Percentiles rank a stretch among this genome's conserved stretches.
Evolutionary conservation across 2,113 vertebrate genomes (phyloP).

Genomic region (Sander vitreus): DNA sequence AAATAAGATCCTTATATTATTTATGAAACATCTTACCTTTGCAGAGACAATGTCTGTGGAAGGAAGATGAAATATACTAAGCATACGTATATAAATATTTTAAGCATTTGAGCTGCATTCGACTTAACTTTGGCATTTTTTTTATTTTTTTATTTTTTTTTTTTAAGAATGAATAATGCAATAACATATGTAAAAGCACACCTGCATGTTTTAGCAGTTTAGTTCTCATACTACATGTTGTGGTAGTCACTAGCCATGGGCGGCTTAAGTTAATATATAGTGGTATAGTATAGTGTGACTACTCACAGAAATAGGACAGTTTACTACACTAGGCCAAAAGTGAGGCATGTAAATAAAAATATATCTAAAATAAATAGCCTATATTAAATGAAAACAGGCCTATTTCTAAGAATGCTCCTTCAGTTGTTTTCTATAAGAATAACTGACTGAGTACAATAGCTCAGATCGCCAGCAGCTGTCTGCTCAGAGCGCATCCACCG

Average conservation of each 20-base stretch:
- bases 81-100: slow-evolving; percentile 68
- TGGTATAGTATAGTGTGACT: not conserved
- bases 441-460: too few species aligned
- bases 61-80: slow-evolving; percentile 41
- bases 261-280: not conserved
- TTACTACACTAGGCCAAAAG: too few species aligned
- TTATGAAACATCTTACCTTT: slow-evolving; percentile 58
- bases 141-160: too few species aligned
- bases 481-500: too few species aligned
- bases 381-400: too few species aligned
- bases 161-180: slow-evolving; percentile 81
- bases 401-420: too few species aligned
- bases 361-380: too few species aligned
- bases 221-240: slow-evolving; percentile 22
- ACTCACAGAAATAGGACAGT: not conserved
- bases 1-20: slow-evolving; percentile 41
- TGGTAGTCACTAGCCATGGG: not conserved
- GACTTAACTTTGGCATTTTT: slow-evolving; percentile 59
- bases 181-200: slow-evolving; percentile 67
- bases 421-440: too few species aligned
- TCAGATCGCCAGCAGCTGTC: too few species aligned
- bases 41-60: slow-evolving; percentile 27
- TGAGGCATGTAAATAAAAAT: too few species aligned
- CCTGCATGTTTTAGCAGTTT: slow-evolving; percentile 63
- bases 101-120: slow-evolving; percentile 31